Conservation (phyloP, 1,140 invertebrate genomes). For the Caenorhabditis briggsae region DNA sequence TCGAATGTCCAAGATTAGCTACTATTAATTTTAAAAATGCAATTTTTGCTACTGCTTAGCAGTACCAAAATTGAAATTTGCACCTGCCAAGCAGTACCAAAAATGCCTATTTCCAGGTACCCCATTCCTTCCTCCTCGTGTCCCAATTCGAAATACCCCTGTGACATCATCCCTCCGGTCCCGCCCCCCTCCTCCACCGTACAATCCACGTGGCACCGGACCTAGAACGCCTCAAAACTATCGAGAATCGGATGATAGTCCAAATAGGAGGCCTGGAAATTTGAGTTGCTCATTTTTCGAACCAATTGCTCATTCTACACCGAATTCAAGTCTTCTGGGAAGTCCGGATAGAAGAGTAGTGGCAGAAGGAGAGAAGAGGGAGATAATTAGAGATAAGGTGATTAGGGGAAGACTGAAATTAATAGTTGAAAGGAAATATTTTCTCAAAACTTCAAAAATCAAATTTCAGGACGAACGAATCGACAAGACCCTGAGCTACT, state of each 20-base stretch:
- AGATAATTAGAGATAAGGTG: slow-evolving; percentile 12
- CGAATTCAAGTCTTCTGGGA: neutral
- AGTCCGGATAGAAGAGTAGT: slow-evolving; percentile 17
- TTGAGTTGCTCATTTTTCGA: neutral
- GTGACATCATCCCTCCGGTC: slow-evolving; percentile 37
- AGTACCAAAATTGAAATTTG: too few relatives aligned
- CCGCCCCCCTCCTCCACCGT: slow-evolving; percentile 55
- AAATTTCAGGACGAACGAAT: slow-evolving; percentile 39
- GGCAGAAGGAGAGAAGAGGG: slow-evolving; percentile 33
- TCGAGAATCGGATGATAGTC: slow-evolving; percentile 4
- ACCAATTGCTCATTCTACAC: slow-evolving; percentile 28
- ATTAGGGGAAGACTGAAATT: neutral
- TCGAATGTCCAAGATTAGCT: too few relatives aligned
- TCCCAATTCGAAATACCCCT: slow-evolving; percentile 54
- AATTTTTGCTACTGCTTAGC: too few relatives aligned
- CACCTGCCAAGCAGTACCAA: too few relatives aligned
- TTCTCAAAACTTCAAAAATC: neutral
- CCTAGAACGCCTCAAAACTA: neutral
- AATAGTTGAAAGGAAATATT: neutral
- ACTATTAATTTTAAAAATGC: too few relatives aligned
- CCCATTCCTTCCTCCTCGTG: slow-evolving; percentile 54
- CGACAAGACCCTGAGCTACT: slow-evolving; percentile 35
- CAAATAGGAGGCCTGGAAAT: neutral
- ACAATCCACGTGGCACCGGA: neutral
- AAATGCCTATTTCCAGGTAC: neutral